Evolutionary conservation across 2,797 vertebrate genomes (phyloP).

Genomic region (Macroramphosus scolopax): DNA sequence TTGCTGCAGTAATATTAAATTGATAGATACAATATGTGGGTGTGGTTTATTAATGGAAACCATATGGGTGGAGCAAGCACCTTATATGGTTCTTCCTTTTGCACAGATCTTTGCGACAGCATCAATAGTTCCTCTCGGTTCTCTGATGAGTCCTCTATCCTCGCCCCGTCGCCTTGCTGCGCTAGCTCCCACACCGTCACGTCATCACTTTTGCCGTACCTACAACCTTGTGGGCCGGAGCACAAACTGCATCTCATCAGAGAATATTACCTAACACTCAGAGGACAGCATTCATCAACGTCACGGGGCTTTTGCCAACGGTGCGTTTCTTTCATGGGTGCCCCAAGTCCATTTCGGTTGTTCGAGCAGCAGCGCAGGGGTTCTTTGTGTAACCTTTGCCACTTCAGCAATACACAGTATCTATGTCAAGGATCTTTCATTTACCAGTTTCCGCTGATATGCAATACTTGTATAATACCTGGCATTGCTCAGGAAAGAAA

Average conservation of each 20-base stretch:
- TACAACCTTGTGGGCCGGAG: slow-evolving; percentile 70
- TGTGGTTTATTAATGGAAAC: too few relatives aligned
- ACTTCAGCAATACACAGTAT: slow-evolving; percentile 41
- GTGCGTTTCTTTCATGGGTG: slow-evolving; percentile 65
- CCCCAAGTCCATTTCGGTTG: slow-evolving; percentile 60
- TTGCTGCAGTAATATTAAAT: neutral
- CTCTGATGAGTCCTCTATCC: slow-evolving; percentile 20
- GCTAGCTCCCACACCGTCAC: slow-evolving; percentile 34
- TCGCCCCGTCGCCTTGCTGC: slow-evolving; percentile 26
- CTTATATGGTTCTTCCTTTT: too few relatives aligned
- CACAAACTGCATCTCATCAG: slow-evolving; percentile 65
- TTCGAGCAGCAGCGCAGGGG: slow-evolving; percentile 34
- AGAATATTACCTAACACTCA: slow-evolving; percentile 72
- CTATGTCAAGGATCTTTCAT: slow-evolving; percentile 58
- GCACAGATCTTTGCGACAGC: slow-evolving; percentile 5
- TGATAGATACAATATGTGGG: neutral
- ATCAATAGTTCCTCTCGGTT: slow-evolving; percentile 27
- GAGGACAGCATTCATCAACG: slow-evolving; percentile 79
- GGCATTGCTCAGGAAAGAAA: too few relatives aligned
- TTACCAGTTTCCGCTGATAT: slow-evolving; percentile 49
- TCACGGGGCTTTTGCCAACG: slow-evolving; percentile 66
- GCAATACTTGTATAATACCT: too few relatives aligned
- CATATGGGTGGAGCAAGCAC: too few relatives aligned
- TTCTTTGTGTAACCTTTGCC: slow-evolving; percentile 44
- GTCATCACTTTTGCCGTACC: slow-evolving; percentile 62